These are phyloP conservation scores for Sebastes trivittatus DNA, from an alignment of 2,797 vertebrate genomes.

Conservation along the genomic window DNA sequence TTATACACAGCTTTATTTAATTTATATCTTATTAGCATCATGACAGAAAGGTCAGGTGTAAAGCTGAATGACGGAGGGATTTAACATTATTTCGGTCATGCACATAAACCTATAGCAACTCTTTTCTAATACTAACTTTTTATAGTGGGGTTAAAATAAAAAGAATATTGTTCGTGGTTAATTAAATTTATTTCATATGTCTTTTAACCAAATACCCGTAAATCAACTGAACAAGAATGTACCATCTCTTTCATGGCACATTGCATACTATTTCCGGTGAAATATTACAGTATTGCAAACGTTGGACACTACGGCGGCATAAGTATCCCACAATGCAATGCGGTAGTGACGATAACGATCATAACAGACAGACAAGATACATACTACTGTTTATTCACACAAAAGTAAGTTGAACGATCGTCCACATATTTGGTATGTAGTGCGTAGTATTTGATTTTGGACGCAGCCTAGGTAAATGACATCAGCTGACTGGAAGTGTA, in stretches of 20 bases:
- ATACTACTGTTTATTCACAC: no score
- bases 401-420: no score
- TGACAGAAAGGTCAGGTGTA: not conserved
- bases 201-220: not conserved
- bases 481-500: no score
- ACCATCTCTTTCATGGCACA: not conserved
- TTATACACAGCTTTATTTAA: not conserved
- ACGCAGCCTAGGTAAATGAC: no score
- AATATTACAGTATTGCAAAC: no score
- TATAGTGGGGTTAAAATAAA: not conserved
- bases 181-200: not conserved
- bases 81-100: not conserved
- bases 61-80: not conserved
- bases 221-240: not conserved
- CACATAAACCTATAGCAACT: not conserved
- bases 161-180: not conserved
- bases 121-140: not conserved
- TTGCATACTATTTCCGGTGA: not conserved
- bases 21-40: not conserved
- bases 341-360: no score
- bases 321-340: no score
- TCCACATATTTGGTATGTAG: no score
- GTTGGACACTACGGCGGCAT: no score
- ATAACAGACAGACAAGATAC: no score
- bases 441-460: no score